A percentile compares a stretch with the other conserved stretches of the same genome.
Conservation (phyloP, 2,888 invertebrate genomes). For the Agrotis exclamationis region DNA sequence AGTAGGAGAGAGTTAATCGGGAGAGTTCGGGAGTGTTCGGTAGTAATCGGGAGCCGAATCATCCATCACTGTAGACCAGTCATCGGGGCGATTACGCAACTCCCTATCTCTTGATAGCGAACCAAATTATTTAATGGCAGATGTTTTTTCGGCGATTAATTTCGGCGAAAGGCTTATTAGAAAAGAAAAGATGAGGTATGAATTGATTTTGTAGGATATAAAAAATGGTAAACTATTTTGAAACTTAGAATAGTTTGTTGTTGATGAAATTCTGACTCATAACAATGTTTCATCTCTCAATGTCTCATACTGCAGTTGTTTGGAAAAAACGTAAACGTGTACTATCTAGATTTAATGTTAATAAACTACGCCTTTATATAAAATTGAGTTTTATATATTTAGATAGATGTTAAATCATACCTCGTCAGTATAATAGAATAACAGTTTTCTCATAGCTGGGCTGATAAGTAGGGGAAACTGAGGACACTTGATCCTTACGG, state of each 20-base stretch:
- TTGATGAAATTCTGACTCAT: background rate
- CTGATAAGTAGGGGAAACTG: too few species aligned
- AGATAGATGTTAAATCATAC: slow-evolving; percentile 1
- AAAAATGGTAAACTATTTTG: background rate
- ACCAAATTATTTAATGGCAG: slow-evolving; percentile 60
- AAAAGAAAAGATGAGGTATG: slow-evolving; percentile 7
- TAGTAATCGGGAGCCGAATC: slow-evolving; percentile 60
- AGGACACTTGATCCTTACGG: too few species aligned
- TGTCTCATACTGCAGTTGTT: background rate
- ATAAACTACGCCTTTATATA: background rate
- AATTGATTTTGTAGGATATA: background rate
- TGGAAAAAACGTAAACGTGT: background rate
- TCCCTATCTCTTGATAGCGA: slow-evolving; percentile 54
- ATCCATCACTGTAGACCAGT: slow-evolving; percentile 81
- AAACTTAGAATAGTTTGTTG: background rate
- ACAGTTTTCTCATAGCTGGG: background rate
- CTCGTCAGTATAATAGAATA: background rate
- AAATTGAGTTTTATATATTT: too few species aligned
- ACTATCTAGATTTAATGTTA: too few species aligned
- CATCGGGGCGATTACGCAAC: slow-evolving; percentile 71
- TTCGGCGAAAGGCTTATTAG: slow-evolving; percentile 7
- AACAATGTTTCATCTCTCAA: background rate
- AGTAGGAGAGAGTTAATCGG: slow-evolving; percentile 74
- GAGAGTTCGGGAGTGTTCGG: slow-evolving; percentile 50
- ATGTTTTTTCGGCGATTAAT: slow-evolving; percentile 43